Evolutionary conservation across 1,140 invertebrate genomes (phyloP), one percentile per base, ranked within the genome.

Genomic region (Formica exsecta): DNA sequence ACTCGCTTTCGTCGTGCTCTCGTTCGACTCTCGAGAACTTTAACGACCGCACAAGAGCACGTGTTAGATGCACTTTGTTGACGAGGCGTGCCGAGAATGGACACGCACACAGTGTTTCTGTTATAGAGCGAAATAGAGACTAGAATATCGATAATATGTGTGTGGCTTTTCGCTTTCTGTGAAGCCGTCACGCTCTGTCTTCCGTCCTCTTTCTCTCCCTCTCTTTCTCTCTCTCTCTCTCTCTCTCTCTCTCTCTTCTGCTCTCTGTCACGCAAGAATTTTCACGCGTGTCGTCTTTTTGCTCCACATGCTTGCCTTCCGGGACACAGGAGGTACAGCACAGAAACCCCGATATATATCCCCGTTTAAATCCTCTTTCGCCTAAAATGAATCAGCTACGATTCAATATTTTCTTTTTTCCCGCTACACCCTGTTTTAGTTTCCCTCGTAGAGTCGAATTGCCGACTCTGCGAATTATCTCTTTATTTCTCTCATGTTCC

Each of bases 301-400:
- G 92, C 93, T 85, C 90, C 88, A 95, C 94, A 94, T 94, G 93
- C 93, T 93, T 94, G 92, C 91, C 93, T 94, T 94, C 91, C 91
- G 92, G 92, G 89, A 92, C 87, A 80, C 92, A 94, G 93, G 93
- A 94, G 93, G 93, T 94, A 94, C 73, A 93, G 93, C 92, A 93
- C 70, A 54, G 48, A 87, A 32, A 68, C 54, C 59, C 59, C 73
- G 8, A 68, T 68, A 74, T 73, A 61, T 81, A 7, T n/a, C 19
- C 68, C 8, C 25, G 25, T 83, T 51, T 74, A 83, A 62, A n/a
- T 61, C 68, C 54, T 61, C 19, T 25, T 19, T 51, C 13, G 51
- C 13, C 7, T 44, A n/a, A 61, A 44, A 59, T 1, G 7, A 86
- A 86, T 8, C 57, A 51, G 7, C 25, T 81, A 48, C 62, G 70